These are phyloP conservation scores for Hypanus sabinus DNA, from an alignment of 2,113 vertebrate species.

Conservation along the genomic window DNA sequence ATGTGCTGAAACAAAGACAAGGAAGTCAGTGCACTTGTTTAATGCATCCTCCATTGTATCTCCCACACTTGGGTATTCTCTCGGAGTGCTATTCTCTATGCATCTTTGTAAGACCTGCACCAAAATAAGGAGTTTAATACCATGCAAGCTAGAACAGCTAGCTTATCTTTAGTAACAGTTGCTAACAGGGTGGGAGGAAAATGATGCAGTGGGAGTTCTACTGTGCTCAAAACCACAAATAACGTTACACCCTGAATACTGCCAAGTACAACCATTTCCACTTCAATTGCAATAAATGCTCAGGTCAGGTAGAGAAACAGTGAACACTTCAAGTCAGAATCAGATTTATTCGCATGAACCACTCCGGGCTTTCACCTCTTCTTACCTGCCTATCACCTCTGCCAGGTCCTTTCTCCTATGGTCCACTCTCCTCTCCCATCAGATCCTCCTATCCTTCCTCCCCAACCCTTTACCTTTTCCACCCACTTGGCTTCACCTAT, in stretches of 20 bases:
- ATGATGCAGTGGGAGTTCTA: neutral
- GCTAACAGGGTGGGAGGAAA: neutral
- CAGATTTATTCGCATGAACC: too few species aligned
- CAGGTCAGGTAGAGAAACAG: too few species aligned
- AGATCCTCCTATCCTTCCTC: too few species aligned
- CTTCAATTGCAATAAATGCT: neutral
- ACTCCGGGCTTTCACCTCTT: too few species aligned
- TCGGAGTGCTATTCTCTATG: neutral
- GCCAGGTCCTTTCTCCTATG: too few species aligned
- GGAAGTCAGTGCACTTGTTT: neutral
- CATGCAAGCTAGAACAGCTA: neutral
- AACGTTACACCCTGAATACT: neutral
- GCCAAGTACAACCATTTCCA: neutral
- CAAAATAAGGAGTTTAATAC: neutral
- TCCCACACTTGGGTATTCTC: neutral
- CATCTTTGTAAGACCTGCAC: neutral
- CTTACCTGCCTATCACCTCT: too few species aligned
- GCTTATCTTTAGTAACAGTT: neutral
- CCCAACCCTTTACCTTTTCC: too few species aligned
- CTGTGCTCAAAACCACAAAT: neutral
- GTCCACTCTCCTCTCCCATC: too few species aligned
- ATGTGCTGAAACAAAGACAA: conserved; percentile 69
- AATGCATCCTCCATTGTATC: neutral
- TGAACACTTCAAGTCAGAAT: too few species aligned
- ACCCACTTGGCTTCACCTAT: too few species aligned